These are phyloP conservation scores for Urosaurus nigricauda DNA, from an alignment of 2,797 vertebrate species.

Conservation along the genomic window DNA sequence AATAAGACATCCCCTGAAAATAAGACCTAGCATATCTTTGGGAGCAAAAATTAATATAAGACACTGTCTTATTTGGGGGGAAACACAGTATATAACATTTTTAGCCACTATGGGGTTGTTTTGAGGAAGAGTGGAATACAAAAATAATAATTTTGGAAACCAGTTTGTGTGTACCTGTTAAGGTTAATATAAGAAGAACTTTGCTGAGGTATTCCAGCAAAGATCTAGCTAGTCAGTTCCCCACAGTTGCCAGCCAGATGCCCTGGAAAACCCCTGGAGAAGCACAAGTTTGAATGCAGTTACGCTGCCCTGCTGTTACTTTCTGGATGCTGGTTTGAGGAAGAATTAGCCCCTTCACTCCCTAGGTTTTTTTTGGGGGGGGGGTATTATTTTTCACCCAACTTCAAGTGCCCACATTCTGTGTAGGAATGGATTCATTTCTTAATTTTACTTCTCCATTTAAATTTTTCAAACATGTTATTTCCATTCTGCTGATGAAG, in stretches of 20 bases:
- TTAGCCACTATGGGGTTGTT: neutral
- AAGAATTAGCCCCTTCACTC: neutral
- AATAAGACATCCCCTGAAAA: too few relatives aligned
- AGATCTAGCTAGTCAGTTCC: neutral
- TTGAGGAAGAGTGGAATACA: neutral
- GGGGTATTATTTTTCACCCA: neutral
- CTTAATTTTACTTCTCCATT: neutral
- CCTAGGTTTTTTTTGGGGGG: too few relatives aligned
- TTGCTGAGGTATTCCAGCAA: neutral
- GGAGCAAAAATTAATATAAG: too few relatives aligned
- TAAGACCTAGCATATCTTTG: too few relatives aligned
- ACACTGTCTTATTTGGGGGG: too few relatives aligned
- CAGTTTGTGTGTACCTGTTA: neutral
- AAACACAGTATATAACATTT: neutral
- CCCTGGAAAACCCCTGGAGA: neutral
- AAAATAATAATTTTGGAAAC: neutral
- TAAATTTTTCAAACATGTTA: neutral
- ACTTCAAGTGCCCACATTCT: neutral
- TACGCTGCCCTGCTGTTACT: neutral
- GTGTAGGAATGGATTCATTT: neutral
- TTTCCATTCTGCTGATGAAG: neutral
- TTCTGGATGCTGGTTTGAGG: neutral
- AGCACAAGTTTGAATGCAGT: neutral
- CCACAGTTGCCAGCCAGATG: neutral
- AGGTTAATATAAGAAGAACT: neutral